Percentiles rank a stretch among this genome's conserved stretches.
These are phyloP conservation scores for Oligia fasciuncula DNA, from an alignment of 2,888 invertebrate species.

Conservation along the genomic window DNA sequence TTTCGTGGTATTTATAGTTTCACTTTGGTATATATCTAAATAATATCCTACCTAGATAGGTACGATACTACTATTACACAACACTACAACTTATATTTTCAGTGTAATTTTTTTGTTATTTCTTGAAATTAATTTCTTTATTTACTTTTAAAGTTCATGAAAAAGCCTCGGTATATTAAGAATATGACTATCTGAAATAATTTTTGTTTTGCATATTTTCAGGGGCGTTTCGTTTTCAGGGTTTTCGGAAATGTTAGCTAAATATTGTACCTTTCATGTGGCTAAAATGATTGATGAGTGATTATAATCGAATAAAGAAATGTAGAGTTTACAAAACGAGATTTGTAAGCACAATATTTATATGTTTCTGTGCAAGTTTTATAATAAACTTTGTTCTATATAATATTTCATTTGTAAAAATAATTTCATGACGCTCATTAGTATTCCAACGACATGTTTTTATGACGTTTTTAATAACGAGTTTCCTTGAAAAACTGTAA, in stretches of 20 bases:
- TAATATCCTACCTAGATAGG: background rate
- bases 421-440: conserved; percentile 37
- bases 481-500: conserved; percentile 70
- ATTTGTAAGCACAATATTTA: background rate
- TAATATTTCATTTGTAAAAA: conserved; percentile 17
- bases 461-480: conserved; percentile 53
- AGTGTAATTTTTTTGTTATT: background rate
- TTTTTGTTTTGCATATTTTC: conserved; percentile 24
- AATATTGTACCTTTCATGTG: conserved; percentile 17
- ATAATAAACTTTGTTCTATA: background rate
- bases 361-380: background rate
- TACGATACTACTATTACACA: too few species aligned
- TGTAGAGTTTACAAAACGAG: background rate
- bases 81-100: too few species aligned
- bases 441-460: conserved; percentile 45
- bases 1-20: background rate
- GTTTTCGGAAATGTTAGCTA: conserved; percentile 21
- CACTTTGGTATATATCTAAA: background rate
- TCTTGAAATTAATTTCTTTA: background rate
- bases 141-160: background rate
- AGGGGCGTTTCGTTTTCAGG: conserved; percentile 7
- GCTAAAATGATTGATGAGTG: conserved; percentile 33
- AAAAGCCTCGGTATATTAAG: background rate
- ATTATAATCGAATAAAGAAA: conserved; percentile 15
- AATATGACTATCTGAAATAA: background rate